Conservation (phyloP, 2,797 vertebrate genomes). For the Megalops cyprinoides region DNA sequence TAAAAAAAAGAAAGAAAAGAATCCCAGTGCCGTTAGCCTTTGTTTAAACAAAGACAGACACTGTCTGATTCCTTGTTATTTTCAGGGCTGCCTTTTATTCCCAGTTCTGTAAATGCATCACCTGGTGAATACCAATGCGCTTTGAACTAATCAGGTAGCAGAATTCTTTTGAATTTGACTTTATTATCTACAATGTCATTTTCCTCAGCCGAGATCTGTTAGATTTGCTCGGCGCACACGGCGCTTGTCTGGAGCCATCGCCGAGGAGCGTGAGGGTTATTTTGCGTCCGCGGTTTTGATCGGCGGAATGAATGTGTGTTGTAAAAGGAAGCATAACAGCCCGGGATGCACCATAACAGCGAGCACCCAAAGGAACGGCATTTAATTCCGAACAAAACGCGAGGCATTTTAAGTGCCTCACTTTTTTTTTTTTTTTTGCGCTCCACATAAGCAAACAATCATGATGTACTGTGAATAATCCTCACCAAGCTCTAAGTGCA, state of each 20-base stretch:
- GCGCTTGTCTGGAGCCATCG: background rate
- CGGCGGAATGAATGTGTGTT: background rate
- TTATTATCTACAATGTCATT: slow-evolving; percentile 54
- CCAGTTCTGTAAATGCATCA: slow-evolving; percentile 35
- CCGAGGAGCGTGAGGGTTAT: background rate
- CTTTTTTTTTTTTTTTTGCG: no score
- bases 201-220: slow-evolving; percentile 23
- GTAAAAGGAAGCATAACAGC: background rate
- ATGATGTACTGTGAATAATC: background rate
- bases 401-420: slow-evolving; percentile 4
- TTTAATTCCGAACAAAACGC: slow-evolving; percentile 6
- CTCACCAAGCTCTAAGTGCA: background rate
- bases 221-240: background rate
- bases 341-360: background rate
- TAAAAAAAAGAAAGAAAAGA: slow-evolving; percentile 61
- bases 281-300: background rate
- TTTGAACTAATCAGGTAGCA: slow-evolving; percentile 65
- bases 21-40: slow-evolving; percentile 61
- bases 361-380: background rate
- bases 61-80: slow-evolving; percentile 56
- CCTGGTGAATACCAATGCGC: slow-evolving; percentile 54
- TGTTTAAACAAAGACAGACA: slow-evolving; percentile 65
- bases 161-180: slow-evolving; percentile 60
- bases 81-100: slow-evolving; percentile 43
- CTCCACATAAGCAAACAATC: no score